Percentiles rank a stretch among this genome's conserved stretches.
phyloP scores from a whole-genome alignment of 2,888 invertebrate genomes.

The Fragum whitleyi region DNA sequence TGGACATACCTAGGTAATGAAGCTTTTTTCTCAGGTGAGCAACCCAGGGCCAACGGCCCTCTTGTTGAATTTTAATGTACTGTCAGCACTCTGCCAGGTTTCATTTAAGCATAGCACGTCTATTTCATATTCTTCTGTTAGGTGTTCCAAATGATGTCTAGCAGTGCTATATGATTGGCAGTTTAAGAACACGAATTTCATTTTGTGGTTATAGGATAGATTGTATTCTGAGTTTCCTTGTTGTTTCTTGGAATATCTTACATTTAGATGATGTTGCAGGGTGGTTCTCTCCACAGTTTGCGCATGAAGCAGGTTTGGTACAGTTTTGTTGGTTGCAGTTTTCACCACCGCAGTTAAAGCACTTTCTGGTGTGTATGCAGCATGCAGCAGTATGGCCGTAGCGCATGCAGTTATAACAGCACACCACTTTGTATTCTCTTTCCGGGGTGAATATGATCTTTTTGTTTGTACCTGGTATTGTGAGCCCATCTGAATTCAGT shows the following conservation, averaged over 20 bases:
- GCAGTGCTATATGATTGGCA: slow-evolving; percentile 13
- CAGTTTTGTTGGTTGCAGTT: slow-evolving; percentile 1
- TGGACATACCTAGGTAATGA: no score
- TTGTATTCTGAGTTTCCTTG: slow-evolving; percentile 9
- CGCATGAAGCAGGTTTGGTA: slow-evolving; percentile 19
- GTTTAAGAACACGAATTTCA: slow-evolving; percentile 19
- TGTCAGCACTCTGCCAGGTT: not conserved
- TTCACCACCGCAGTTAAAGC: slow-evolving; percentile 3
- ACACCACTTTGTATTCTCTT: slow-evolving; percentile 15
- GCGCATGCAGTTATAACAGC: slow-evolving; percentile 5
- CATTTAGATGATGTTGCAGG: slow-evolving; percentile 18
- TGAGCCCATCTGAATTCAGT: slow-evolving; percentile 1
- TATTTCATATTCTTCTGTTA: slow-evolving; percentile 8
- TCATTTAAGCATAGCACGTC: slow-evolving; percentile 13
- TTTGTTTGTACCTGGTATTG: not conserved
- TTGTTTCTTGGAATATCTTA: slow-evolving; percentile 5
- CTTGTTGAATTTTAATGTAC: slow-evolving; percentile 27
- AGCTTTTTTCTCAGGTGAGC: no score
- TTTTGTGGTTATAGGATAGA: slow-evolving; percentile 8
- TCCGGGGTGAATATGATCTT: not conserved
- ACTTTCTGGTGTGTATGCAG: slow-evolving; percentile 10
- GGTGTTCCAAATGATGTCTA: slow-evolving; percentile 13
- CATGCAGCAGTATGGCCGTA: slow-evolving; percentile 12
- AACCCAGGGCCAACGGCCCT: no score
- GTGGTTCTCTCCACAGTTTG: slow-evolving; percentile 12